Percentiles rank a stretch among this genome's conserved stretches.
Evolutionary conservation across 1,140 invertebrate genomes (phyloP).

Genomic region (Coenobita brevimanus): DNA sequence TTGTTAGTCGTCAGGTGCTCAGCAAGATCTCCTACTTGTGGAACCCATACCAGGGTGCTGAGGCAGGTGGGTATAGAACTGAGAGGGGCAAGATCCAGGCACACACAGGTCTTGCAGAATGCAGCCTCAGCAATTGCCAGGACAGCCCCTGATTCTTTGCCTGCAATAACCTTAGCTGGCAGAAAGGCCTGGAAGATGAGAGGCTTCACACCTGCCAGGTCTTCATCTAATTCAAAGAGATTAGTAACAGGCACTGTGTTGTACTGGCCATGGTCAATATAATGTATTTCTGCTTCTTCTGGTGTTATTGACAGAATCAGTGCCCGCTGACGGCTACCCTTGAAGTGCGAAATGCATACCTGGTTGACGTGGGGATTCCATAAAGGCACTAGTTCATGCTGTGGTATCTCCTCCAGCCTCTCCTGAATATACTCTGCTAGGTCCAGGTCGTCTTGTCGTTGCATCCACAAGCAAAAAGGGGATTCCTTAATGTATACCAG

Average conservation of each 20-base stretch:
- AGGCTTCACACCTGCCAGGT: background rate
- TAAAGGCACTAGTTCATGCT: background rate
- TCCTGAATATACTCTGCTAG: background rate
- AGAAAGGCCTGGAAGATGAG: background rate
- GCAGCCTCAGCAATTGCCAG: conserved; percentile 14
- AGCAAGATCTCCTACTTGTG: background rate
- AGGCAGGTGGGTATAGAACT: too few relatives aligned
- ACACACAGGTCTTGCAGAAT: background rate
- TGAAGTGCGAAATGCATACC: background rate
- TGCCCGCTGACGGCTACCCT: background rate
- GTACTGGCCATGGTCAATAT: conserved; percentile 3
- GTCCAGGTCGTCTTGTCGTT: conserved; percentile 10
- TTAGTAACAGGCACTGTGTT: background rate
- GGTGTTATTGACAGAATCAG: background rate
- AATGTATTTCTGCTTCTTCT: background rate
- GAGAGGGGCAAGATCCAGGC: background rate
- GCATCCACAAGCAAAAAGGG: conserved; percentile 13
- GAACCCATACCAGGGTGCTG: background rate
- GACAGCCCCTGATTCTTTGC: background rate
- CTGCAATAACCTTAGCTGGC: background rate
- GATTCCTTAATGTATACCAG: background rate
- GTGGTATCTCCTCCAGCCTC: background rate
- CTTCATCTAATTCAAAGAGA: background rate
- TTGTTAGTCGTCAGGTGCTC: background rate
- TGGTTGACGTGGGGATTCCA: background rate